Evolutionary conservation across 2,888 invertebrate species (phyloP).

Genomic region (Meteorus colon): DNA sequence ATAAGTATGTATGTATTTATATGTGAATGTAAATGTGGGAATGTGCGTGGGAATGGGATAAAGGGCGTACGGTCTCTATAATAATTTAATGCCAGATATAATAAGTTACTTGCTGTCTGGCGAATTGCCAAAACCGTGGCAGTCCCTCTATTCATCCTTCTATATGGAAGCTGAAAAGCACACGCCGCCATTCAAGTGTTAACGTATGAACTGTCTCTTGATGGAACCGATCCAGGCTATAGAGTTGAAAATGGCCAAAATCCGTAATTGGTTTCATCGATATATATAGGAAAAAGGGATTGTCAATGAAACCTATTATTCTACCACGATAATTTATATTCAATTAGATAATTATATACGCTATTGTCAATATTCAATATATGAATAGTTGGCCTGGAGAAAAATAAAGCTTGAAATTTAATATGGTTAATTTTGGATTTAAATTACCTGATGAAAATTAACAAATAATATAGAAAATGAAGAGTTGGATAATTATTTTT

Average conservation of each 20-base stretch:
- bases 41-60: slow-evolving; percentile 11
- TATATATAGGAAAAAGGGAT: slow-evolving; percentile 43
- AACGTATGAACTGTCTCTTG: slow-evolving; percentile 66
- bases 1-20: background rate
- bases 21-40: slow-evolving; percentile 10
- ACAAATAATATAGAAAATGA: too few relatives aligned
- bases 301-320: slow-evolving; percentile 55
- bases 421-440: too few relatives aligned
- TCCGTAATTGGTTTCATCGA: slow-evolving; percentile 66
- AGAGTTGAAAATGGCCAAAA: slow-evolving; percentile 48
- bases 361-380: too few relatives aligned
- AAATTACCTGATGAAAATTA: too few relatives aligned
- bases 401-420: too few relatives aligned
- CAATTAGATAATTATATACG: slow-evolving; percentile 12
- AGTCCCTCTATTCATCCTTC: slow-evolving; percentile 66
- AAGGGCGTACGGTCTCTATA: slow-evolving; percentile 61
- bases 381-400: too few relatives aligned
- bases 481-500: too few relatives aligned
- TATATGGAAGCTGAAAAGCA: slow-evolving; percentile 69
- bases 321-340: slow-evolving; percentile 39
- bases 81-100: slow-evolving; percentile 74
- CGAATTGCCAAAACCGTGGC: slow-evolving; percentile 63
- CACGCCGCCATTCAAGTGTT: slow-evolving; percentile 58
- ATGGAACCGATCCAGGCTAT: slow-evolving; percentile 53
- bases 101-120: slow-evolving; percentile 73